Conservation (phyloP, 2,113 vertebrate species). For the Tursiops truncatus region DNA sequence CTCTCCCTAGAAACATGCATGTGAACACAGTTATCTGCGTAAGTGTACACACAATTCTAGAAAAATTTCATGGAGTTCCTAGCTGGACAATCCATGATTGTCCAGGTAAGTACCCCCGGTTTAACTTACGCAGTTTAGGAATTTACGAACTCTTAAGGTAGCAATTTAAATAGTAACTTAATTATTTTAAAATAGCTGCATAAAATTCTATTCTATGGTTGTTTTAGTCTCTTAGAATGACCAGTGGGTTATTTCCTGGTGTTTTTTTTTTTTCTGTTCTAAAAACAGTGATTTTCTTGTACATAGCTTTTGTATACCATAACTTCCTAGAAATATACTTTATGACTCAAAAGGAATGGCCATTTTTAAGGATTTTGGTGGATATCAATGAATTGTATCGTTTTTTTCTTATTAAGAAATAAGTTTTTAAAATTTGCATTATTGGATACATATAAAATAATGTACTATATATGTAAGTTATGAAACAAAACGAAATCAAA, state of each 20-base stretch:
- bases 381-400: neutral
- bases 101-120: neutral
- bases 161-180: constrained; percentile 31
- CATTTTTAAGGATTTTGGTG: constrained; percentile 30
- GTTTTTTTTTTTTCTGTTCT: neutral
- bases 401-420: neutral
- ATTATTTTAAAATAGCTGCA: neutral
- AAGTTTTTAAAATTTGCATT: neutral
- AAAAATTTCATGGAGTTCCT: neutral
- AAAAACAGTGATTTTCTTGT: constrained; percentile 15
- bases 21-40: neutral
- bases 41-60: neutral
- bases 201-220: neutral
- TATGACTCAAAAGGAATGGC: neutral
- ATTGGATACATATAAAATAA: neutral
- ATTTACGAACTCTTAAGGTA: constrained; percentile 6
- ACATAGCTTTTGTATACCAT: neutral
- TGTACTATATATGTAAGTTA: neutral
- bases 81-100: neutral
- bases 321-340: neutral
- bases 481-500: neutral
- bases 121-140: neutral
- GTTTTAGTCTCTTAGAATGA: neutral
- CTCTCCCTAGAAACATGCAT: neutral
- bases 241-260: neutral